These are phyloP conservation scores for Macaria liturata DNA, from an alignment of 2,888 invertebrate species.

Conservation along the genomic window DNA sequence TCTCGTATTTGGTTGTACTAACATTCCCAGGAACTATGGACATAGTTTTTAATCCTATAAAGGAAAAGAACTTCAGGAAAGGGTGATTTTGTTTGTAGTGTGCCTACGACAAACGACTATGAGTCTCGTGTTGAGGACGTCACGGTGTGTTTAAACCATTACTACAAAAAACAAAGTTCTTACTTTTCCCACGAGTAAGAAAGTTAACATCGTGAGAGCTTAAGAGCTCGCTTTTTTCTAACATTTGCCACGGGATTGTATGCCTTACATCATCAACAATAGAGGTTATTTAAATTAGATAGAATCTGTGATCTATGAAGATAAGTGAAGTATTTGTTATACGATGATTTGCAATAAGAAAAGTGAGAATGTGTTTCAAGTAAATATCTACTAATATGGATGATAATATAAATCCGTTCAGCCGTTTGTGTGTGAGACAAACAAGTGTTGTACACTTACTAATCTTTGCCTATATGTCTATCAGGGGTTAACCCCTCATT, in stretches of 20 bases:
- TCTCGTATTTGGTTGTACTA: too few relatives aligned
- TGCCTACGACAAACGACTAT: too few relatives aligned
- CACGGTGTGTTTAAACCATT: conserved; percentile 18
- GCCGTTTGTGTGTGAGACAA: too few relatives aligned
- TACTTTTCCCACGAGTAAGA: conserved; percentile 57
- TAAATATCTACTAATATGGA: neutral
- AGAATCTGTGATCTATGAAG: conserved; percentile 14
- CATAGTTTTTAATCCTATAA: too few relatives aligned
- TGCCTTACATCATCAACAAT: conserved; percentile 7
- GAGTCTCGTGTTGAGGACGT: neutral
- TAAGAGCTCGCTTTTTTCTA: conserved; percentile 23
- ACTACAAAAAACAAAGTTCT: conserved; percentile 32
- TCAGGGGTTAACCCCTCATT: too few relatives aligned
- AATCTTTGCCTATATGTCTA: too few relatives aligned
- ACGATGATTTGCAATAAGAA: conserved; percentile 22
- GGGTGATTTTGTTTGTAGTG: too few relatives aligned
- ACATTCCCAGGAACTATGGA: too few relatives aligned
- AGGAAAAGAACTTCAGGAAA: too few relatives aligned
- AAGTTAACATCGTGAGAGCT: conserved; percentile 58
- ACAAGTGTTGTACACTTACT: too few relatives aligned
- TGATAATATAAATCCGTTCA: too few relatives aligned
- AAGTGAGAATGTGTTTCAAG: conserved; percentile 6
- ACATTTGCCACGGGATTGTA: conserved; percentile 5
- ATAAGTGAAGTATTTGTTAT: conserved; percentile 20
- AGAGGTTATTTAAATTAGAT: neutral